Conservation (phyloP, 1,140 invertebrate genomes). For the Macrobrachium nipponense region DNA sequence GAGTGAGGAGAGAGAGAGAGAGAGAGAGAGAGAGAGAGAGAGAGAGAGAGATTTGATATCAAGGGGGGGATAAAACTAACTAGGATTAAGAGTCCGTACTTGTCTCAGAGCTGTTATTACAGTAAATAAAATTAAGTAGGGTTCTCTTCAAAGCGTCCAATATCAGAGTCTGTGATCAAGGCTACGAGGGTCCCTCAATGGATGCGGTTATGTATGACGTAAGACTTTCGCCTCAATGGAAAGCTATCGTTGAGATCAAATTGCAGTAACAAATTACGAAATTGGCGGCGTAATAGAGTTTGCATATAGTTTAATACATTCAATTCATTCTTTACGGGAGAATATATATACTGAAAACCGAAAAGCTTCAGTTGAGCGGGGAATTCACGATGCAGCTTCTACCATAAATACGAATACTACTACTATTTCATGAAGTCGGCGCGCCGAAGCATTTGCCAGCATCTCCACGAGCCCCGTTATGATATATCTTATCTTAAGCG, state of each 20-base stretch:
- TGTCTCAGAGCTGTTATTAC: constrained; percentile 53
- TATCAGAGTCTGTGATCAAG: constrained; percentile 47
- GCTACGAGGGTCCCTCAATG: background rate
- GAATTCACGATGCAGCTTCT: too few relatives aligned
- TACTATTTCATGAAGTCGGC: too few relatives aligned
- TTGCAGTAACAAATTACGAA: constrained; percentile 33
- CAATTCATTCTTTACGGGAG: background rate
- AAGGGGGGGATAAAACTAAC: constrained; percentile 18
- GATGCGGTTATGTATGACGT: background rate
- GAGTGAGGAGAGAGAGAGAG: constrained; percentile 41
- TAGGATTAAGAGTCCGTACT: constrained; percentile 44
- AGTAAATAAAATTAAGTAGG: constrained; percentile 56
- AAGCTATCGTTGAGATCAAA: background rate
- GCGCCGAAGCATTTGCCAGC: background rate
- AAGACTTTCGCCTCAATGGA: constrained; percentile 18
- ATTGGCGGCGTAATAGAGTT: constrained; percentile 16
- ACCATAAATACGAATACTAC: background rate
- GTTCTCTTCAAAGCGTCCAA: constrained; percentile 45
- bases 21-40: constrained; percentile 48
- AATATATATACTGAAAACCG: background rate
- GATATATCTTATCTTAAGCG: background rate
- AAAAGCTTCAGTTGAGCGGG: background rate
- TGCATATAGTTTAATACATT: constrained; percentile 33
- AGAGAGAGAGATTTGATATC: constrained; percentile 31
- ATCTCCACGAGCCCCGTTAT: background rate